Evolutionary conservation across 2,113 vertebrate species (phyloP).

Genomic region (Heterocephalus glaber): DNA sequence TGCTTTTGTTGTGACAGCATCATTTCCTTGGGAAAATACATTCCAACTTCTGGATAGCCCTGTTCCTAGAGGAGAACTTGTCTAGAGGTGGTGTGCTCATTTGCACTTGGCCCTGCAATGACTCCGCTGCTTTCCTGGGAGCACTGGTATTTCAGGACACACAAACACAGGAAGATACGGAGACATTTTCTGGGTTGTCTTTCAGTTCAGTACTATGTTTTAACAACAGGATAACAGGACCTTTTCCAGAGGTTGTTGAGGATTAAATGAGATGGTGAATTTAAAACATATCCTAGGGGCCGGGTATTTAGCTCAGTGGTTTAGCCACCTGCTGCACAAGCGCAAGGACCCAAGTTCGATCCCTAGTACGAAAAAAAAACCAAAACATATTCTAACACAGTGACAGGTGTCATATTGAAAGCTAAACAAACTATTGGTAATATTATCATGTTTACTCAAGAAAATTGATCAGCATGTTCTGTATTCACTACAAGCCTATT

Average conservation of each 20-base stretch:
- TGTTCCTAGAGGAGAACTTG: neutral
- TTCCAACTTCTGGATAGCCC: neutral
- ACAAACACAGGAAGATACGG: neutral
- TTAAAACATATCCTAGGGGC: neutral
- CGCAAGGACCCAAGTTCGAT: no score
- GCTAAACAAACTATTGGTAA: neutral
- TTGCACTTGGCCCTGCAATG: neutral
- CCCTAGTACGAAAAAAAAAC: no score
- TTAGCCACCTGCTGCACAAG: no score
- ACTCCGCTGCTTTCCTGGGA: neutral
- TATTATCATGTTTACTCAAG: neutral
- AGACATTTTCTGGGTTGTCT: neutral
- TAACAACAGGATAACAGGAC: neutral
- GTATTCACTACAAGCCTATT: neutral
- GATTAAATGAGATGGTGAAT: neutral
- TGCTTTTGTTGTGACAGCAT: slow-evolving; percentile 43
- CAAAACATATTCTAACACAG: no score
- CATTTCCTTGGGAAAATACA: slow-evolving; percentile 59
- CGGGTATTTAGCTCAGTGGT: no score
- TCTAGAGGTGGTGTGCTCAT: neutral
- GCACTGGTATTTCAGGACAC: neutral
- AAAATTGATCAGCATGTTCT: neutral
- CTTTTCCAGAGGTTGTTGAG: neutral
- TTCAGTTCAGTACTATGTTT: neutral
- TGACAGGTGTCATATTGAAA: neutral